Conservation (phyloP, 2,113 vertebrate genomes). For the Hiodon alosoides region DNA sequence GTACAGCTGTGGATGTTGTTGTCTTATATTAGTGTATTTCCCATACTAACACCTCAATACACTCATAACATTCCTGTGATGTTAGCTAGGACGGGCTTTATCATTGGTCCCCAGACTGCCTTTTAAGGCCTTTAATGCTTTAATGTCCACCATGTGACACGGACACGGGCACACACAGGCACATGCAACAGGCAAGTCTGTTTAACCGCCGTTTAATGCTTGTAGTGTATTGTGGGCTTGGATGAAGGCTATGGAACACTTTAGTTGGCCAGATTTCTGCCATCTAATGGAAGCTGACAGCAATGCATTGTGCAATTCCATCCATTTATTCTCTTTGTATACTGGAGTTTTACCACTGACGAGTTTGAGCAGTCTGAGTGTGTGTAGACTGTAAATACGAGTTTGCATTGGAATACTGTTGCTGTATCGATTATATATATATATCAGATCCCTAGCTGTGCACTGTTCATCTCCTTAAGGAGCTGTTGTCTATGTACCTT, state of each 20-base stretch:
- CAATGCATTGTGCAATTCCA: too few relatives aligned
- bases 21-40: not conserved
- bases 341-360: too few relatives aligned
- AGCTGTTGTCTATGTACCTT: not conserved
- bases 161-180: not conserved
- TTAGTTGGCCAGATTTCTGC: not conserved
- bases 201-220: not conserved
- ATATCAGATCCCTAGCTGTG: not conserved
- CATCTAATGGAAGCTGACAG: conserved; percentile 10
- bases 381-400: too few relatives aligned
- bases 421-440: too few relatives aligned
- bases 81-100: too few relatives aligned
- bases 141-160: not conserved
- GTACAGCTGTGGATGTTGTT: not conserved
- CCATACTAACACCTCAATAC: too few relatives aligned
- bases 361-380: too few relatives aligned
- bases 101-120: not conserved
- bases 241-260: not conserved
- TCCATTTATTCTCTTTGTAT: too few relatives aligned
- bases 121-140: not conserved
- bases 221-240: not conserved
- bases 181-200: not conserved
- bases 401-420: too few relatives aligned
- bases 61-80: too few relatives aligned
- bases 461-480: too few relatives aligned